Base-by-base conservation (phyloP, 1,140 invertebrate species). In the Oreohelix idahoensis region DNA sequence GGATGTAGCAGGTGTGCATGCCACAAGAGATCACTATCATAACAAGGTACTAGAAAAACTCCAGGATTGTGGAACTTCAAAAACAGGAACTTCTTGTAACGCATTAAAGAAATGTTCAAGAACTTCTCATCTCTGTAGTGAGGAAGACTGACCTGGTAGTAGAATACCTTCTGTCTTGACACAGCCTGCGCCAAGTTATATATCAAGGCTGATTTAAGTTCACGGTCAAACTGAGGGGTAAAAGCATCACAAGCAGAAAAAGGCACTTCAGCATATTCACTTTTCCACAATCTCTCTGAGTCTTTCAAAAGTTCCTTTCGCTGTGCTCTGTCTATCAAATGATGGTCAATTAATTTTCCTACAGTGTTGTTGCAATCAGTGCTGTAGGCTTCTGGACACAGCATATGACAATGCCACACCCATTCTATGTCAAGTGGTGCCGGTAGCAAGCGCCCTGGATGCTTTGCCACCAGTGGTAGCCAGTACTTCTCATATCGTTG, bases 341-440 rank as follows among this genome's bases (percentile, higher is more conserved):
- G 90, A 81, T 94, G 92, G 74, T 93, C 90, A 13, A 94, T 86
- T 0, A 92, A 86, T 58, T 81, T 86, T 13, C 91, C 90, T 49
- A 91, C 92, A 39, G 93, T 75, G 1, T 45, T 75, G 29, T 88
- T 80, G 78, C 93, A 93, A 79, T 94, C 93, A 79, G 89, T 91
- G 79, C 85, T 86, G 81, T 94, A 94, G n/a, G 85, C 77, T 32
- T 85, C 81, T 39, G 93, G 93, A 77, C 89, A 89, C 38, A 94
- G 85, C 88, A 94, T 90, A 81, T 93, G 93, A 32, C 90, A 92
- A 79, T 94, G 93, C 93, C 93, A 94, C n/a, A 93, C 86, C 93
- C 93, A 94, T 82, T 94, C 92, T 66, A 94, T 91, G 84, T 94
- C 93, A 49, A 94, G 76, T 23, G 93, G 93, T 1, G 93, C 92